Evolutionary conservation across 2,797 vertebrate genomes (phyloP).

Genomic region (Manis crassicaudata): DNA sequence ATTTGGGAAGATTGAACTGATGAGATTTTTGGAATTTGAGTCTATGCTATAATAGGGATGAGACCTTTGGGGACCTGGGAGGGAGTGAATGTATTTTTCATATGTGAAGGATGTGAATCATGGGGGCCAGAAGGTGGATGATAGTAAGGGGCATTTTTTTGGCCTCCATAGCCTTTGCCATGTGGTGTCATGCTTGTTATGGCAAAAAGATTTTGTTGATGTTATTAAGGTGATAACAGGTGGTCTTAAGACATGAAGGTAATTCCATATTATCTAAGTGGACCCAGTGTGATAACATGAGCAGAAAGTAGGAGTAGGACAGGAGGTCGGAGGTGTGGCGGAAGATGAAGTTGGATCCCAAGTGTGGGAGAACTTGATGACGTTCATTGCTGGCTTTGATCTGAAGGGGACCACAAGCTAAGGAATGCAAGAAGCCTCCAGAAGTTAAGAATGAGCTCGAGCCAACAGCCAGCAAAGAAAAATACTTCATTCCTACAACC

Average conservation of each 20-base stretch:
- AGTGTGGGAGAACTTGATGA: not conserved
- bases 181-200: not conserved
- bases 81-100: not conserved
- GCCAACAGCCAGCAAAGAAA: not conserved
- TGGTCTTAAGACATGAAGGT: not conserved
- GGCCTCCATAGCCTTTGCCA: not conserved
- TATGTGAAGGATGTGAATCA: not conserved
- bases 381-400: not conserved
- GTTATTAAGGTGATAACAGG: not conserved
- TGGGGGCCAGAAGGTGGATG: rapidly evolving
- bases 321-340: not conserved
- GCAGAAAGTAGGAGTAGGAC: not conserved
- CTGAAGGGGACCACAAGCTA: not conserved
- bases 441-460: not conserved
- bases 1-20: constrained; percentile 51
- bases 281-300: not conserved
- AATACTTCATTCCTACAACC: not conserved
- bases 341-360: not conserved
- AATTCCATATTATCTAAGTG: not conserved
- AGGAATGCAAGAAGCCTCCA: not conserved
- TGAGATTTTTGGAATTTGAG: constrained; percentile 43
- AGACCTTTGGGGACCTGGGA: not conserved
- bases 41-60: not conserved
- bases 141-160: not conserved
- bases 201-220: not conserved